These are phyloP conservation scores for Eurystomus glaucurus DNA, from an alignment of 2,797 vertebrate genomes.

Conservation along the genomic window DNA sequence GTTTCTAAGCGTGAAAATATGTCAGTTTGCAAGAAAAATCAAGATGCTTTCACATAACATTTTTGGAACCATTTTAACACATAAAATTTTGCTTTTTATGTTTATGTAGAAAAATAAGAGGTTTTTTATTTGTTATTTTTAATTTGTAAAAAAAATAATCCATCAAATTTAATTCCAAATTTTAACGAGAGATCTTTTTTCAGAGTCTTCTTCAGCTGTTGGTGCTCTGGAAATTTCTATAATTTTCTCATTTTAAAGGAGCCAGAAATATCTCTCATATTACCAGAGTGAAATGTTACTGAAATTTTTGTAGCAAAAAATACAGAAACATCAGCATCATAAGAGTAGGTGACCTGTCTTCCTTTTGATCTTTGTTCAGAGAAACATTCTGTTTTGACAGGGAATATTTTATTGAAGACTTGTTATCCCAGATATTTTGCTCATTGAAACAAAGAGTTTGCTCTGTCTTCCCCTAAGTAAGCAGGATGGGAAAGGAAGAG, in stretches of 20 bases:
- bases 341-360: background rate
- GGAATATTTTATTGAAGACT: background rate
- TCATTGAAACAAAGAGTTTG: background rate
- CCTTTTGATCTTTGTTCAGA: background rate
- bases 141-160: background rate
- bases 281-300: background rate
- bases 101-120: background rate
- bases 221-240: background rate
- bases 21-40: background rate
- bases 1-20: background rate
- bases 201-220: background rate
- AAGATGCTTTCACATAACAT: background rate
- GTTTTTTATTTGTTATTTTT: too few relatives aligned
- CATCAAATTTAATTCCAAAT: background rate
- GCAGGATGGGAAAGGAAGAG: background rate
- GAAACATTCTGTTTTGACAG: background rate
- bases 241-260: background rate
- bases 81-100: background rate
- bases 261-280: background rate
- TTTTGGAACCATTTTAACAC: background rate
- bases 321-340: background rate
- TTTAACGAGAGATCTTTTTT: background rate
- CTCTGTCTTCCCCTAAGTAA: background rate
- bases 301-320: background rate
- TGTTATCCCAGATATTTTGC: background rate